Base-by-base conservation (phyloP, 2,888 invertebrate genomes). In the Lithophane semibrunnea region DNA sequence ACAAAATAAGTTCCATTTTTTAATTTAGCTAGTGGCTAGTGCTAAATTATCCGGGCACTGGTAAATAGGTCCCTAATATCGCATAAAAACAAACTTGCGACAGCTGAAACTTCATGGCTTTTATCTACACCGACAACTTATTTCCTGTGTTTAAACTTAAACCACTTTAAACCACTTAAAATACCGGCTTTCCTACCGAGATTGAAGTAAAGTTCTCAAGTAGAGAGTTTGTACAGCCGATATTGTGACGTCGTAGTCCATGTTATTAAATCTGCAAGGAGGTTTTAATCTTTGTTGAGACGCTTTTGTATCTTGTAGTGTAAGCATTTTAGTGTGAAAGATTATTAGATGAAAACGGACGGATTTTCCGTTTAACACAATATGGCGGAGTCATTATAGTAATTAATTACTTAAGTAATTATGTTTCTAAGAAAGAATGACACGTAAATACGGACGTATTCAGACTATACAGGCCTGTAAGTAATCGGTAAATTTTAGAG, bases 211-310 rank as follows among this genome's bases (percentile, higher is more conserved):
- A 88, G 67, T 85, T 81, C 58, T 72, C 61, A 79, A 86, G 79
- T 68, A 73, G 84, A 85, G 77, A 81, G 83, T 83, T 85, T 84
- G 74, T 72, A 58, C 72, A 78, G 71, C 69, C 37, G 44, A 9
- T 52, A 52, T 80, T 66, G 70, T 85, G 79, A 77, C 77, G 74
- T 73, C 66, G 76, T 49, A 44, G 56, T 69, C 71, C 73, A 49
- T 24, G 79, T 77, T 86, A 87, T 87, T 84, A 87, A 86, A 72
- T 79, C 71, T 72, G 58, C 42, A 42, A 65, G 37, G 24, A 73
- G 78, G 49, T 58, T 82, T 75, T 70, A 73, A 64, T 73, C 52
- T 60, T 24, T 67, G 52, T 37, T 65, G n/a, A 13, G 7, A 42
- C 9, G 24, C 64, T 60, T 75, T 42, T 44, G 13, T 37, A 64